Conservation (phyloP, 2,888 invertebrate genomes). For the Tuta absoluta region DNA sequence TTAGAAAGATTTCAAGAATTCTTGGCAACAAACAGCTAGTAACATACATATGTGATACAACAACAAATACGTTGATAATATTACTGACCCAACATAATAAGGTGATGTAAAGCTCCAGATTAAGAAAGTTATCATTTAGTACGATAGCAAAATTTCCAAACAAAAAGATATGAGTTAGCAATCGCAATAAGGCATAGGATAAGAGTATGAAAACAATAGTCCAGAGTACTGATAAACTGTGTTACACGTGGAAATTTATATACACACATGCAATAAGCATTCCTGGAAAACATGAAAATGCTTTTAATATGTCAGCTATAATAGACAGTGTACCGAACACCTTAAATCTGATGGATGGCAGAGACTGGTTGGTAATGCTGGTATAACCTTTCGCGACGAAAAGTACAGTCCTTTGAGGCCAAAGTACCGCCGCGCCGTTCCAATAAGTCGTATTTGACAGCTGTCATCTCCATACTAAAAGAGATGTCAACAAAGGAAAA, state of each 20-base stretch:
- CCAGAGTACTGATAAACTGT: background rate
- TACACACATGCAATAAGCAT: background rate
- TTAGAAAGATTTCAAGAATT: background rate
- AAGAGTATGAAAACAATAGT: background rate
- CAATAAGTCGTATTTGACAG: too few relatives aligned
- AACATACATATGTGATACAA: background rate
- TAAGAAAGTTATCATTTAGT: background rate
- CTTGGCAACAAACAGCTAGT: constrained; percentile 1
- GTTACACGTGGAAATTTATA: background rate
- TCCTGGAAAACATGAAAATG: background rate
- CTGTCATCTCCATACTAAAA: too few relatives aligned
- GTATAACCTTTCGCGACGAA: too few relatives aligned
- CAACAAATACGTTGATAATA: background rate
- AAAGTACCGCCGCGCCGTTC: too few relatives aligned
- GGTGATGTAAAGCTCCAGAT: constrained; percentile 10
- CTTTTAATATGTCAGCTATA: too few relatives aligned
- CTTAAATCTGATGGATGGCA: too few relatives aligned
- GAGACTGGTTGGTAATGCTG: too few relatives aligned
- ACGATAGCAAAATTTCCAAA: background rate
- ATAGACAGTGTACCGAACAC: too few relatives aligned
- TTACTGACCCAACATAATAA: constrained; percentile 10
- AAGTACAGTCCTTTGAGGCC: too few relatives aligned
- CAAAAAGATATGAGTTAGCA: constrained; percentile 1
- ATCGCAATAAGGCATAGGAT: background rate
- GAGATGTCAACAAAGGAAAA: too few relatives aligned